phyloP scores from a whole-genome alignment of 2,113 vertebrate genomes.

The Myiozetetes cayanensis region DNA sequence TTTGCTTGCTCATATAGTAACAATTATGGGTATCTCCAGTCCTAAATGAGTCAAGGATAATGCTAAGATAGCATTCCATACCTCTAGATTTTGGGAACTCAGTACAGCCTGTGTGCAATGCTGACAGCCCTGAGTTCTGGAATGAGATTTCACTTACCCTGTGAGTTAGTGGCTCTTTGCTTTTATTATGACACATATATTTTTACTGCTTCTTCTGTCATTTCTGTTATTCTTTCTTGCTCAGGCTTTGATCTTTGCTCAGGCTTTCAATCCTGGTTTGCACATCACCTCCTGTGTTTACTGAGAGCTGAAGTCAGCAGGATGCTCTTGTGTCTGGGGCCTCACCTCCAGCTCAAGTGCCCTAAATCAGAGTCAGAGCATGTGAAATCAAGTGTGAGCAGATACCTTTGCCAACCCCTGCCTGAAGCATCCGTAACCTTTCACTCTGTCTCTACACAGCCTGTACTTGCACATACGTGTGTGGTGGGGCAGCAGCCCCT shows the following conservation, averaged over 20 bases:
- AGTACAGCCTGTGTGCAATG: not conserved
- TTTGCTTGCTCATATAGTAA: not conserved
- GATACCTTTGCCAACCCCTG: not conserved
- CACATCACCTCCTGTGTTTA: not conserved
- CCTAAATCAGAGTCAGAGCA: not conserved
- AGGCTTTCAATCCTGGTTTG: not conserved
- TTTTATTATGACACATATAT: not conserved
- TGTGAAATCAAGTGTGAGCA: not conserved
- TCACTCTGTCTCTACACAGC: not conserved
- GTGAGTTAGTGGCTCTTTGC: not conserved
- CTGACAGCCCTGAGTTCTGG: not conserved
- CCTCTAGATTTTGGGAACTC: not conserved
- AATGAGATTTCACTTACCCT: not conserved
- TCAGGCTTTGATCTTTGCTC: not conserved
- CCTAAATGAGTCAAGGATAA: not conserved
- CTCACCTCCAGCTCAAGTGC: not conserved
- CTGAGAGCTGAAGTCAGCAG: not conserved
- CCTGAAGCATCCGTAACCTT: not conserved
- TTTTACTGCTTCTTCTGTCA: not conserved
- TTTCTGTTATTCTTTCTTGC: not conserved
- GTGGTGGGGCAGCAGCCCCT: not conserved
- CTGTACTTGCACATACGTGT: accelerated
- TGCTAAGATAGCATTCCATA: not conserved
- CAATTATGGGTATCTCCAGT: not conserved
- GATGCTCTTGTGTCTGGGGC: accelerated